Conservation (phyloP, 2,888 invertebrate genomes). For the Phaedon cochleariae region DNA sequence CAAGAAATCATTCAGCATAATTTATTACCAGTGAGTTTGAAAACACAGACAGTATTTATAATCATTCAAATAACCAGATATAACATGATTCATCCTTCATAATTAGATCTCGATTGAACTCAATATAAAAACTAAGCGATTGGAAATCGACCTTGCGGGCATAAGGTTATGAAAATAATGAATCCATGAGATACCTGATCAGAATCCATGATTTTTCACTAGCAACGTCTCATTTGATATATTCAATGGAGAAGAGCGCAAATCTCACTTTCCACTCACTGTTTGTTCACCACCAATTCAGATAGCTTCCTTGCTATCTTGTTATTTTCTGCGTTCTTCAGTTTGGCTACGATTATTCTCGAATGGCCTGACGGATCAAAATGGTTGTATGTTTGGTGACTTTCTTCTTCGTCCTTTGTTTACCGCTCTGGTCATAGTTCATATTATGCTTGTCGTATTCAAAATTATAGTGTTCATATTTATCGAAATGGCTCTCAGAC, state of each 20-base stretch:
- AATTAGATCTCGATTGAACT: background rate
- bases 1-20: too few species aligned
- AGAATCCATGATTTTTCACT: slow-evolving; percentile 25
- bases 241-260: slow-evolving; percentile 6
- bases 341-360: slow-evolving; percentile 87
- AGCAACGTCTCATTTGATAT: slow-evolving; percentile 20
- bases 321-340: slow-evolving; percentile 85
- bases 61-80: too few species aligned
- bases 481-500: slow-evolving; percentile 87
- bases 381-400: slow-evolving; percentile 90
- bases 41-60: too few species aligned
- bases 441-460: slow-evolving; percentile 92
- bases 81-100: background rate
- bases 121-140: background rate
- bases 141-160: background rate
- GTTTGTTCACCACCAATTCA: slow-evolving; percentile 11
- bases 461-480: slow-evolving; percentile 94
- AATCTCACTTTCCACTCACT: slow-evolving; percentile 12
- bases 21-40: too few species aligned
- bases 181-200: slow-evolving; percentile 25
- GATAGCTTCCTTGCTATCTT: slow-evolving; percentile 66
- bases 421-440: slow-evolving; percentile 87
- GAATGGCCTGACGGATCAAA: slow-evolving; percentile 93
- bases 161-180: background rate
- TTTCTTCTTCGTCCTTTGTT: slow-evolving; percentile 90